Conservation (phyloP, 2,888 invertebrate genomes). For the Yponomeuta plumbellus region DNA sequence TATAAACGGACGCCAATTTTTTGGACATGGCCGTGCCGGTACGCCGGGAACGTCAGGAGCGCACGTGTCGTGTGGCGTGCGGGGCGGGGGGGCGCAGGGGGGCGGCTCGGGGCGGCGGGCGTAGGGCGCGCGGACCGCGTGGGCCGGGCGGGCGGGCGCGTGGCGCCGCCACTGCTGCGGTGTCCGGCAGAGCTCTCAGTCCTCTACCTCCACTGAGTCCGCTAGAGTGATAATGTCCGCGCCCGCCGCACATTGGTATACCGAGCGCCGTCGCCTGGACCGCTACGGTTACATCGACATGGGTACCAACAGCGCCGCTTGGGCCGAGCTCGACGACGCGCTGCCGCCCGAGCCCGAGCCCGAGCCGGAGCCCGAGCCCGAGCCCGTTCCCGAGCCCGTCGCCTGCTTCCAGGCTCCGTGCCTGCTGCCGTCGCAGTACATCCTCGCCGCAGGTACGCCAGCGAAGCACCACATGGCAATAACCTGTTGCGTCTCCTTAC, state of each 20-base stretch:
- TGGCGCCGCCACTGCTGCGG: constrained; percentile 41
- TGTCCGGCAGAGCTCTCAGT: constrained; percentile 50
- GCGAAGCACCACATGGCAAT: background rate
- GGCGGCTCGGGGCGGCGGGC: constrained; percentile 22
- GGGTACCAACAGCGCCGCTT: constrained; percentile 50
- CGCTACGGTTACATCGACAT: constrained; percentile 77
- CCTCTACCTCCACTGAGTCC: constrained; percentile 48
- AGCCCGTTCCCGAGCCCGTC: background rate
- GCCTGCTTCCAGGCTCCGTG: background rate
- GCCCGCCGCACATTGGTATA: constrained; percentile 50
- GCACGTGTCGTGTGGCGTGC: background rate
- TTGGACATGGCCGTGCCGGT: background rate
- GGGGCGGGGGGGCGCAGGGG: constrained; percentile 3
- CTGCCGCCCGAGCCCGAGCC: background rate
- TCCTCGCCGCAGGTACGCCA: background rate
- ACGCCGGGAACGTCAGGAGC: background rate
- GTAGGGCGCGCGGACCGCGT: constrained; percentile 24
- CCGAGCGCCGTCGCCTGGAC: constrained; percentile 51
- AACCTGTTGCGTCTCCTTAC: background rate
- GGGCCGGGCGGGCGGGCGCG: constrained; percentile 35
- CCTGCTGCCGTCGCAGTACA: background rate
- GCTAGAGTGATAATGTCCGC: constrained; percentile 38
- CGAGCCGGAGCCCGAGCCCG: background rate
- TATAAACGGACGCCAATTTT: background rate
- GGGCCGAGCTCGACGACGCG: too few species aligned